These are phyloP conservation scores for Eulemur macaco DNA, from an alignment of 2,113 vertebrate species.

Conservation along the genomic window DNA sequence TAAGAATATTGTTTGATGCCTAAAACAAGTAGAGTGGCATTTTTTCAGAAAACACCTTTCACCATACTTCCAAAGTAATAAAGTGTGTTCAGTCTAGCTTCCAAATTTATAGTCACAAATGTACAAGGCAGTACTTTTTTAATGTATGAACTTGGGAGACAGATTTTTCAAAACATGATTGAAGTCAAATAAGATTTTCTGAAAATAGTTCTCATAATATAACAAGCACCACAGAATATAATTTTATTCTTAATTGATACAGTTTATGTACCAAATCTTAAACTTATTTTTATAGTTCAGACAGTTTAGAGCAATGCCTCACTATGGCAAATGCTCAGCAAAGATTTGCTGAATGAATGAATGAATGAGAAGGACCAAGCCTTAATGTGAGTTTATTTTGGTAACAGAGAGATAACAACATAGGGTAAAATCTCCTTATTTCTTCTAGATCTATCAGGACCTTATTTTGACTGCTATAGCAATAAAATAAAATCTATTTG, in stretches of 20 bases:
- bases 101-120: neutral
- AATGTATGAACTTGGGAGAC: neutral
- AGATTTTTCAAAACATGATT: neutral
- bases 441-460: neutral
- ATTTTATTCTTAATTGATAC: constrained; percentile 40
- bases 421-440: neutral
- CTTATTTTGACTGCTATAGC: neutral
- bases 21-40: neutral
- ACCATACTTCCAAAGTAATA: constrained; percentile 24
- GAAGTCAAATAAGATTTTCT: constrained; percentile 12
- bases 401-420: neutral
- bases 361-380: neutral
- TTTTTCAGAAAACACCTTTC: constrained; percentile 7
- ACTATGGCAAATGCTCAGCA: neutral
- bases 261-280: constrained; percentile 46
- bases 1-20: neutral
- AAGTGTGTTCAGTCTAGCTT: neutral
- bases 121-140: neutral
- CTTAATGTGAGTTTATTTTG: neutral
- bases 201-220: constrained; percentile 48
- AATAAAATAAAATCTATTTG: constrained; percentile 6
- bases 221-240: constrained; percentile 6
- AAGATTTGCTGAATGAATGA: neutral
- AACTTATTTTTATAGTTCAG: neutral
- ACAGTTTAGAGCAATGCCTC: neutral